These are phyloP conservation scores for Ridgeia piscesae DNA, from an alignment of 1,140 invertebrate genomes.

Conservation along the genomic window DNA sequence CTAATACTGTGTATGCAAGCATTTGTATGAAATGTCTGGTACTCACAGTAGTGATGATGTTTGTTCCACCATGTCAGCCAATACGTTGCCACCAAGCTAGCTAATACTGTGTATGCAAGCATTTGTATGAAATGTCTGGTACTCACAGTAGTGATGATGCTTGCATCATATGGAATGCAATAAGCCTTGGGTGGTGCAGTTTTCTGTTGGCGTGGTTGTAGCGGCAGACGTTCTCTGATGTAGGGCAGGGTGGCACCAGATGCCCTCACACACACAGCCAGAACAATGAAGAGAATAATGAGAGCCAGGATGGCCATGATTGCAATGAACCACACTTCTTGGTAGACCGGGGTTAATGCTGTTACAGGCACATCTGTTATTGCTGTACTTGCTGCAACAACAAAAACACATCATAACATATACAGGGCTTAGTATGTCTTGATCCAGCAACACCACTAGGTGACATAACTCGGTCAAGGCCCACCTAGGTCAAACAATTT, in stretches of 20 bases:
- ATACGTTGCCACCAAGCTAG: too few relatives aligned
- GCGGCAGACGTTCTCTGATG: constrained; percentile 49
- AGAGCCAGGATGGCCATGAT: constrained; percentile 42
- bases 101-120: too few relatives aligned
- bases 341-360: constrained; percentile 15
- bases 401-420: neutral
- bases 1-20: too few relatives aligned
- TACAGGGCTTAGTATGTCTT: neutral
- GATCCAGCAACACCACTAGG: too few relatives aligned
- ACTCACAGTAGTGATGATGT: too few relatives aligned
- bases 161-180: constrained; percentile 40
- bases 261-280: constrained; percentile 42
- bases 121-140: too few relatives aligned
- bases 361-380: neutral
- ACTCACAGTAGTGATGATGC: constrained; percentile 27
- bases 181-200: constrained; percentile 34
- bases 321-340: constrained; percentile 50
- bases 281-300: constrained; percentile 40
- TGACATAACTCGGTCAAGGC: too few relatives aligned
- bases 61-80: too few relatives aligned
- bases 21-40: too few relatives aligned
- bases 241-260: constrained; percentile 37
- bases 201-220: constrained; percentile 35
- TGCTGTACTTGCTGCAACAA: neutral
- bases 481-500: too few relatives aligned